Evolutionary conservation across 35 echinoderm and acorn worm genomes (phyloP), one percentile per base, ranked within the genome.

Genomic region (Apostichopus parvimensis): DNA sequence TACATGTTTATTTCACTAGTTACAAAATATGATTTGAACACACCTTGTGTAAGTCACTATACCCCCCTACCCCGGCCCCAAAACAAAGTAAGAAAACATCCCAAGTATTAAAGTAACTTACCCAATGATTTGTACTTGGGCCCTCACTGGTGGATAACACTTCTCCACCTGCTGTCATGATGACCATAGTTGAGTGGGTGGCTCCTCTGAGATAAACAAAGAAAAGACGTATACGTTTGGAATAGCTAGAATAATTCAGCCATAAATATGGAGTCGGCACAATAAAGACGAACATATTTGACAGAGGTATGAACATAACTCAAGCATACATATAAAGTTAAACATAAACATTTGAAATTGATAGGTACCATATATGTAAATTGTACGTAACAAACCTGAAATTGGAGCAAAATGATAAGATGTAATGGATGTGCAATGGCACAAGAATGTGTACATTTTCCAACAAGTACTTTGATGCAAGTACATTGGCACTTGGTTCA

Each of bases 41-140:
- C 34, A 45, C 79, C n/a, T 26, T 14, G 14, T 45, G 34, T 4
- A 45, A 45, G 34, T 14, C 58, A 11, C 58, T 60, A 10, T 23
- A 13, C 53, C 52, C 53, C 83, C 58, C 52, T 12, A 61, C 77
- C 78, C 78, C 78, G 8, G 4, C 77, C 77, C 10, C 77, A 79
- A 80, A 53, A 82, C 21, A 10, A 53, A 10, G 52, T 0, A 34
- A 82, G 55, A 82, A 45, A 12, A 82, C 6, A 53, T 6, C 1
- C 79, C 12, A 6, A 20, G 8, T 11, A 6, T 11, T 6, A 78
- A 24, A 11, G 17, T 78, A 9, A 22, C 91, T 91, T 79, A 99
- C 97, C 97, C 97, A 99, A 71, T 96, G 97, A 59, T 99, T 99
- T 59, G 97, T 99, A 26, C 97, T 95, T 75, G 95, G 94, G 8